Evolutionary conservation across 2,888 invertebrate species (phyloP).

Genomic region (Ashinkailepas kermadecensis): DNA sequence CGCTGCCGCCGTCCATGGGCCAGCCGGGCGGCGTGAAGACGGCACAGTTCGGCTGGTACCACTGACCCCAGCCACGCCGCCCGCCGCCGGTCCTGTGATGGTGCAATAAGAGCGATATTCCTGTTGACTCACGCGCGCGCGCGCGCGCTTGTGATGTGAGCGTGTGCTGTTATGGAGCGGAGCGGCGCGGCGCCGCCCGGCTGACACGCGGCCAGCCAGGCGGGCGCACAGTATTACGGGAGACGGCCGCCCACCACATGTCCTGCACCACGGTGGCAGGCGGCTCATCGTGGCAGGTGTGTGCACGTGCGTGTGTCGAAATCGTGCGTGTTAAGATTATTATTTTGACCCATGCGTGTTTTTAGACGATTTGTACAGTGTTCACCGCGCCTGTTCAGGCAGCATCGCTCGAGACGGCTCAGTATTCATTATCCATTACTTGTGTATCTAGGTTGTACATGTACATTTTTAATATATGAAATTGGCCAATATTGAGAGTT

Average conservation of each 20-base stretch:
- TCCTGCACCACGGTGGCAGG: background rate
- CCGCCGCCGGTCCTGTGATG: conserved; percentile 2
- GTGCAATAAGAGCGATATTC: conserved; percentile 11
- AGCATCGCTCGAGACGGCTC: conserved; percentile 5
- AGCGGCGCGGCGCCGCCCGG: too few species aligned
- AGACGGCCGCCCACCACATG: background rate
- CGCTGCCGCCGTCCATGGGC: conserved; percentile 70
- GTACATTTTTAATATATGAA: conserved; percentile 10
- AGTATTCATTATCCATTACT: conserved; percentile 12
- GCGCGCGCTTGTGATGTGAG: too few species aligned
- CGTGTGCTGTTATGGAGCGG: too few species aligned
- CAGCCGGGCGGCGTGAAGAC: conserved; percentile 45
- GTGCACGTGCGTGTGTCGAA: too few species aligned
- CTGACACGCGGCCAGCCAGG: too few species aligned
- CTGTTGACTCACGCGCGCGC: background rate
- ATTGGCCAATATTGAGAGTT: background rate
- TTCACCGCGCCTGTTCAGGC: conserved; percentile 6
- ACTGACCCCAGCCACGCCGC: background rate
- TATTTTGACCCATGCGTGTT: background rate
- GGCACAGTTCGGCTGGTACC: conserved; percentile 12
- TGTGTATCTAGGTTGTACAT: background rate
- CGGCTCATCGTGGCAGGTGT: background rate
- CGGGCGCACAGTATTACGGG: too few species aligned
- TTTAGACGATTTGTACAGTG: conserved; percentile 3
- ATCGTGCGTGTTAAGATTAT: background rate